These are phyloP conservation scores for Athripsodes cinereus DNA, from an alignment of 2,888 invertebrate species.

Conservation along the genomic window DNA sequence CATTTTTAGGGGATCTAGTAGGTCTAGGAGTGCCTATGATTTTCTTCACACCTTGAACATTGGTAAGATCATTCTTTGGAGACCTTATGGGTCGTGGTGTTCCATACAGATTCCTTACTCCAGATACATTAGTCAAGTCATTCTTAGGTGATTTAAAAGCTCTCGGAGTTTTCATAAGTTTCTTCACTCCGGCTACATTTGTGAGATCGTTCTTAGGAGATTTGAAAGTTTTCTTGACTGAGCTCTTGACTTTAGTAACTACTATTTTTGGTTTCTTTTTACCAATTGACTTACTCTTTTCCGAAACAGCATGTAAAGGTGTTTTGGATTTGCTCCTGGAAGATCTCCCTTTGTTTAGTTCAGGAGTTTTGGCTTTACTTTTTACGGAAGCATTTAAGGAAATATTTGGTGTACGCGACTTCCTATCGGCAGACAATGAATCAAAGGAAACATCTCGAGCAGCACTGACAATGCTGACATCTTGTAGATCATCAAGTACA, in stretches of 20 bases:
- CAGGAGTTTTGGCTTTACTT: background rate
- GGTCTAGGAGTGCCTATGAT: constrained; percentile 29
- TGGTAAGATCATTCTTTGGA: constrained; percentile 36
- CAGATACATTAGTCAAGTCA: constrained; percentile 34
- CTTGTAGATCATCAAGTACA: constrained; percentile 32
- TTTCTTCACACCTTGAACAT: constrained; percentile 37
- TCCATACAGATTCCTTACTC: constrained; percentile 38
- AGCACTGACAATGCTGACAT: constrained; percentile 22
- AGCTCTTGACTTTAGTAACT: background rate
- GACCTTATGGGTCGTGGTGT: constrained; percentile 31
- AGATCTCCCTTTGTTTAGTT: background rate
- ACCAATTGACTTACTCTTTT: background rate
- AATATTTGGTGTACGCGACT: constrained; percentile 30
- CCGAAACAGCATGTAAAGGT: background rate
- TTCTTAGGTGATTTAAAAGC: constrained; percentile 35
- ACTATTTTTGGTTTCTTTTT: background rate
- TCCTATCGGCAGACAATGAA: constrained; percentile 29
- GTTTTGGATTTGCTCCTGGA: background rate
- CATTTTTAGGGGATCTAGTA: constrained; percentile 35
- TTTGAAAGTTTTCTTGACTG: constrained; percentile 20
- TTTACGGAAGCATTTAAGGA: constrained; percentile 24
- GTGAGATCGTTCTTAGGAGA: constrained; percentile 38
- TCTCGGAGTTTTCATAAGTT: constrained; percentile 33
- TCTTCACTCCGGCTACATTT: constrained; percentile 40
- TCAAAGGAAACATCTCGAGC: constrained; percentile 19